Percentiles rank a stretch among this genome's conserved stretches.
Evolutionary conservation across 2,113 vertebrate genomes (phyloP).

Genomic region (Cebus imitator): DNA sequence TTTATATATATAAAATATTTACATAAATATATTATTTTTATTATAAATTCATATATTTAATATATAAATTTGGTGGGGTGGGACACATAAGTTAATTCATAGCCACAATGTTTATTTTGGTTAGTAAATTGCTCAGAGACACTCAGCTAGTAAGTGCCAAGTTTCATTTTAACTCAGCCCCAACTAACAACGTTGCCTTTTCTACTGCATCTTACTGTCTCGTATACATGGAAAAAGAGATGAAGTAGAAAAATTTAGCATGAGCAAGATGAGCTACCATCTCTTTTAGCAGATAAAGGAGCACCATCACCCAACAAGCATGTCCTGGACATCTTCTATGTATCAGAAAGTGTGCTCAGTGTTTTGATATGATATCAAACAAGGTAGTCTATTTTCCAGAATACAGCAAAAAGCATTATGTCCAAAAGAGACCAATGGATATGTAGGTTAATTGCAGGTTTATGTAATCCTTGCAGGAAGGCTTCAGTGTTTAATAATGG

Average conservation of each 20-base stretch:
- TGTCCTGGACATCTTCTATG: no score
- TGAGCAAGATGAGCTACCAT: neutral
- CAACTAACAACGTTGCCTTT: neutral
- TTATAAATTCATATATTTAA: no score
- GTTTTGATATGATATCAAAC: neutral
- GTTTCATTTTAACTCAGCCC: neutral
- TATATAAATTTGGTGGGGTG: no score
- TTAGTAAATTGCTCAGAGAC: neutral
- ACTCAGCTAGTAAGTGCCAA: neutral
- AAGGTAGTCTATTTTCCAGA: neutral
- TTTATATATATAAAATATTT: no score
- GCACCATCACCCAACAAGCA: neutral
- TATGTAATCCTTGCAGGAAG: neutral
- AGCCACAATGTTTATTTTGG: neutral
- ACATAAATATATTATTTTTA: no score
- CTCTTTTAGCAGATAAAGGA: neutral
- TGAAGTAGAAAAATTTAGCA: neutral
- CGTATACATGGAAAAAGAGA: neutral
- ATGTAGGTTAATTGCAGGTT: neutral
- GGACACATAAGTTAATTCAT: neutral
- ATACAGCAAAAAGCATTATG: rapidly evolving
- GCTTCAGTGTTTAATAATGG: neutral
- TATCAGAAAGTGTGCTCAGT: neutral
- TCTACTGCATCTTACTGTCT: neutral
- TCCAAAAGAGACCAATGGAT: neutral